Conservation (phyloP, 2,888 invertebrate genomes). For the Eilema griseolum region DNA sequence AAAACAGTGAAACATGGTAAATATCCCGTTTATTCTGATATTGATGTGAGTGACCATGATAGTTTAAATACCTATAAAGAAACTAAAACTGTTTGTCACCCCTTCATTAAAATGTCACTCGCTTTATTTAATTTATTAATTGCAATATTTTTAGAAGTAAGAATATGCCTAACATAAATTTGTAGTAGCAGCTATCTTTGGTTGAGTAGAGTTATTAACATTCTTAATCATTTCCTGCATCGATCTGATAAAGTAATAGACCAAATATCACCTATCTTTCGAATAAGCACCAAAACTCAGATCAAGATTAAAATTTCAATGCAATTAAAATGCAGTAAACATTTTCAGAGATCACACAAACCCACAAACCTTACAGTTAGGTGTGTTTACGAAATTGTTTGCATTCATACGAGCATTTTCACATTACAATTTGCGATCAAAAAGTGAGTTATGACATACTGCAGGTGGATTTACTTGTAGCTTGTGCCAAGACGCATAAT, state of each 20-base stretch:
- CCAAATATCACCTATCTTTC: background rate
- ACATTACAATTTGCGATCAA: slow-evolving; percentile 23
- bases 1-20: too few relatives aligned
- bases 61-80: too few relatives aligned
- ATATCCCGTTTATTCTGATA: too few relatives aligned
- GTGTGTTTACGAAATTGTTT: background rate
- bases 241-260: background rate
- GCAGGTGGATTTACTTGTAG: slow-evolving; percentile 13
- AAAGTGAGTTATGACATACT: slow-evolving; percentile 20
- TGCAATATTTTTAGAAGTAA: background rate
- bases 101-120: background rate
- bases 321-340: background rate
- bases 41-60: too few relatives aligned
- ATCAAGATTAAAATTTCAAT: background rate
- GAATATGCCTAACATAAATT: too few relatives aligned
- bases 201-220: background rate
- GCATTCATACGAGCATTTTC: slow-evolving; percentile 3
- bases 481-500: slow-evolving; percentile 21
- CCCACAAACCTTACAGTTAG: background rate
- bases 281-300: background rate
- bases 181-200: background rate
- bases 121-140: background rate
- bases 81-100: background rate
- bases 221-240: background rate
- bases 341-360: background rate